phyloP scores from a whole-genome alignment of 2,113 vertebrate species.

The Platysteira castanea region DNA sequence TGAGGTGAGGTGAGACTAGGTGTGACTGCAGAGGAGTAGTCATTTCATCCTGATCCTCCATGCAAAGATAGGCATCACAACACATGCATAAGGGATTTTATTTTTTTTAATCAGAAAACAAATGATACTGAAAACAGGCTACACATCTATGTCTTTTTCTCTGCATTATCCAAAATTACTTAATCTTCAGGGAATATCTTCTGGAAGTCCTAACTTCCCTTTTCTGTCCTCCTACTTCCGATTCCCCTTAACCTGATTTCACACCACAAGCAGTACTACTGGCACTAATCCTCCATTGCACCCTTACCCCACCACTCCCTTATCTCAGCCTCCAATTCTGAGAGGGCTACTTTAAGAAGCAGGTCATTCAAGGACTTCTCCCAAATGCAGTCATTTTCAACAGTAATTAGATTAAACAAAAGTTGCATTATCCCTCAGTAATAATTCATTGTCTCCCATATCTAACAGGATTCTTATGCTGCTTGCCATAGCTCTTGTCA shows the following conservation, averaged over 20 bases:
- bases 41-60: neutral
- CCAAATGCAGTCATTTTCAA: neutral
- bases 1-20: neutral
- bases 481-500: neutral
- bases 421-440: neutral
- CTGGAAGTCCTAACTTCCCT: neutral
- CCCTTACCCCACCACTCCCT: neutral
- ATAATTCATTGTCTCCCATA: neutral
- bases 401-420: neutral
- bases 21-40: neutral
- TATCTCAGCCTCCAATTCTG: neutral
- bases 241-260: neutral
- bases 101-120: neutral
- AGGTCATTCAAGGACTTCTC: neutral
- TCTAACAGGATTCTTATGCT: neutral
- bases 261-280: neutral
- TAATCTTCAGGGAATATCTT: neutral
- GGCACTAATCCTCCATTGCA: fast-evolving
- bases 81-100: fast-evolving
- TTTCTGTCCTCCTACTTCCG: neutral
- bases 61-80: neutral
- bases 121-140: neutral
- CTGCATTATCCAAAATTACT: neutral
- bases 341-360: neutral
- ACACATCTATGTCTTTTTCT: neutral